A percentile compares a stretch with the other conserved stretches of the same genome.
Evolutionary conservation across 1,140 invertebrate species (phyloP).

Genomic region (Trypoxylus dichotomus): DNA sequence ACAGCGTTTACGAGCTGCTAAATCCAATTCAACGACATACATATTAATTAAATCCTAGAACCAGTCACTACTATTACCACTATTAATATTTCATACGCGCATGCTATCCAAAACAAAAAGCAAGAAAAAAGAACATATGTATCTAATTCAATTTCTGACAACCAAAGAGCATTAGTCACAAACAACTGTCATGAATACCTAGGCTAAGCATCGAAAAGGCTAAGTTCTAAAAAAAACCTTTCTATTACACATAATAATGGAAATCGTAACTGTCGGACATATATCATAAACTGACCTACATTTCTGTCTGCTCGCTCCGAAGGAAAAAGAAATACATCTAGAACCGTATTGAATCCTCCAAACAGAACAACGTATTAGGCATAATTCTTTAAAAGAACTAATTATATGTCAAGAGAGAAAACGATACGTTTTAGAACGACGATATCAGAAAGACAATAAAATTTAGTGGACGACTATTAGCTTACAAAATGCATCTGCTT

Average conservation of each 20-base stretch:
- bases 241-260: conserved; percentile 11
- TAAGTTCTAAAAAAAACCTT: not conserved
- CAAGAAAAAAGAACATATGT: not conserved
- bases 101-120: not conserved
- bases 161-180: not conserved
- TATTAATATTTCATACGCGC: too few species aligned
- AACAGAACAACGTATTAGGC: not conserved
- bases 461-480: not conserved
- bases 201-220: not conserved
- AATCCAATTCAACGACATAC: too few species aligned
- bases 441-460: not conserved
- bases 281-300: conserved; percentile 20
- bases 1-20: too few species aligned
- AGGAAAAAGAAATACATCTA: conserved; percentile 9
- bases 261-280: conserved; percentile 14
- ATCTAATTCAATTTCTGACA: not conserved
- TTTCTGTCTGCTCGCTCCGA: not conserved
- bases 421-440: not conserved
- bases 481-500: not conserved
- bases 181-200: conserved; percentile 1
- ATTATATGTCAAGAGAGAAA: not conserved
- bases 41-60: too few species aligned
- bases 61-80: too few species aligned
- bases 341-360: not conserved
- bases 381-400: not conserved